phyloP scores from a whole-genome alignment of 2,113 vertebrate genomes.

The Pimephales promelas region DNA sequence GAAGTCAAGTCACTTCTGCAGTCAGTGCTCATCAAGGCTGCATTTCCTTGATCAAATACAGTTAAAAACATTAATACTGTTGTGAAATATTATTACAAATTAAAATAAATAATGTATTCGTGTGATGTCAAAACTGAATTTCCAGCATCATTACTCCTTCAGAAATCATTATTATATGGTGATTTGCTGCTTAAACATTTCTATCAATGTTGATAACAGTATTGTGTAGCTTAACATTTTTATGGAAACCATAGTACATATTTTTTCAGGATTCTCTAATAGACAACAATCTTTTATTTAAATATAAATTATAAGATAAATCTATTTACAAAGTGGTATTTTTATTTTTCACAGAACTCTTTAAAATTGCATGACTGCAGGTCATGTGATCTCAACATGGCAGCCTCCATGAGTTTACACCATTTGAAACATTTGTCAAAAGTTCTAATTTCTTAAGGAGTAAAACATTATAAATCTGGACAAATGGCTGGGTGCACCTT shows the following conservation, averaged over 20 bases:
- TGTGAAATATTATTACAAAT: not conserved
- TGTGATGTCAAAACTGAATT: no score
- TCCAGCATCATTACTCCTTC: no score
- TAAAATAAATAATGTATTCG: not conserved
- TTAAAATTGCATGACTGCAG: not conserved
- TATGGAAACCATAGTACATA: not conserved
- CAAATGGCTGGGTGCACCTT: not conserved
- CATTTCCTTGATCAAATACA: not conserved
- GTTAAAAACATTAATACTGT: not conserved
- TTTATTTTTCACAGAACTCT: not conserved
- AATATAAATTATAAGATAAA: not conserved
- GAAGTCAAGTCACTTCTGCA: not conserved
- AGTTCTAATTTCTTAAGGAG: not conserved
- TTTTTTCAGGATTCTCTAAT: not conserved
- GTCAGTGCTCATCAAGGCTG: not conserved
- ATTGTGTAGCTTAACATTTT: not conserved
- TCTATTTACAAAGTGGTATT: not conserved
- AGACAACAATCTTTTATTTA: not conserved
- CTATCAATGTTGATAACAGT: not conserved
- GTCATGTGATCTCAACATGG: slow-evolving; percentile 12
- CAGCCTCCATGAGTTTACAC: no score
- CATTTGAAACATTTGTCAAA: not conserved
- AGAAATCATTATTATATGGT: no score
- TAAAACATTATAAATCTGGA: not conserved
- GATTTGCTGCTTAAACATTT: not conserved